Base-by-base conservation (phyloP, 2,888 invertebrate species). In the Cancer borealis region DNA sequence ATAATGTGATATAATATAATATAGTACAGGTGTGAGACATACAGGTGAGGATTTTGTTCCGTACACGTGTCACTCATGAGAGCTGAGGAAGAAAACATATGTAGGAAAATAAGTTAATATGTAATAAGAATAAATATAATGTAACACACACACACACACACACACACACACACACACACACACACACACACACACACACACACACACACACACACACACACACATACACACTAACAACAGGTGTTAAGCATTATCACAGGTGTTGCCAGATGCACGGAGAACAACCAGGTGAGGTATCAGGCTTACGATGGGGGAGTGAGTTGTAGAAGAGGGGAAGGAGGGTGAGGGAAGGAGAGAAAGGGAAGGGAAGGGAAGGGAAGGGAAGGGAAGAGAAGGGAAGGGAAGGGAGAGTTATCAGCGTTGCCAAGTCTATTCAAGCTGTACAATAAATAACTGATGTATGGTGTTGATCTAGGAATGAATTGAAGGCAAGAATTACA, bases 91-190 rank as follows among this genome's bases (percentile, higher is more conserved):
- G 3, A 14, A 0, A 54, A 54, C 54, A 54, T 54, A 17, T 17
- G 39, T 39, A 39, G 39, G 39, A 39, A 39, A 39, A 39, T 2
- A 39, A 39, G 39, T 39, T 39, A 39, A 39, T 39, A 39, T 12
- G 14, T 54, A 54, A 17, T 12, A 54, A 54, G 1, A 54, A 54
- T 17, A 3, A 17, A 17, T 14, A 54, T 54, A 17, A 10, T 54
- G 5, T 54, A 54, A 54, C 26, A 30, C 39, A 30, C 30, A 30
- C 84, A 39, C 84, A 84, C 84, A 84, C 39, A 84, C 39, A 84
- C 39, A 84, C 39, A 84, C 84, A 84, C 84, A 84, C 84, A 84
- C 84, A 84, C 30, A 84, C 84, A 84, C 84, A 84, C 39, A 84
- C 84, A 84, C 39, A 84, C 39, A 84, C 39, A 84, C 39, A 84